A percentile compares a stretch with the other conserved stretches of the same genome.
Conservation (phyloP, 2,888 invertebrate species). For the Teleiodes luculella region DNA sequence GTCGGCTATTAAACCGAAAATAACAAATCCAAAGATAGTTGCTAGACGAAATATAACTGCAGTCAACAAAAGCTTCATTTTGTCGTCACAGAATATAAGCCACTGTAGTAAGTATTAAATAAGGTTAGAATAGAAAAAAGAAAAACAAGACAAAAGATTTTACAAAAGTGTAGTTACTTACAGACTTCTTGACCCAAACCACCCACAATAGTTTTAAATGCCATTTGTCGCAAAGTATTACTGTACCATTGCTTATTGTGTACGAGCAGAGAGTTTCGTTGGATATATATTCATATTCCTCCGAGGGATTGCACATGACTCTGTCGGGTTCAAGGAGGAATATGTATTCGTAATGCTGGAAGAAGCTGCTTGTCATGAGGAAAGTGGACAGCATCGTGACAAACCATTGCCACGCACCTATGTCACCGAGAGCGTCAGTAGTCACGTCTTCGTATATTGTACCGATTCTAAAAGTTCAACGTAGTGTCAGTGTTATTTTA, state of each 20-base stretch:
- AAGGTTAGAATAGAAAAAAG: neutral
- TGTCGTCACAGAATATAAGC: conserved; percentile 58
- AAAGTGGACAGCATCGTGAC: conserved; percentile 52
- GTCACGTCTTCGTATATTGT: conserved; percentile 68
- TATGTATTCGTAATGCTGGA: conserved; percentile 59
- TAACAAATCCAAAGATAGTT: conserved; percentile 57
- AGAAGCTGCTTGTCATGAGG: conserved; percentile 47
- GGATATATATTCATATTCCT: conserved; percentile 28
- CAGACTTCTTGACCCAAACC: conserved; percentile 59
- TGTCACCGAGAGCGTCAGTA: conserved; percentile 59
- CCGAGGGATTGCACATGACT: conserved; percentile 43
- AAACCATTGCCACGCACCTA: conserved; percentile 67
- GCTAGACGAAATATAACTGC: conserved; percentile 62
- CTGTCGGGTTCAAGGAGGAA: conserved; percentile 48
- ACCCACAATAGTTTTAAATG: conserved; percentile 54
- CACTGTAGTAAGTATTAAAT: conserved; percentile 39
- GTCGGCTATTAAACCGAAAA: conserved; percentile 60
- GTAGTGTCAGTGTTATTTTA: neutral
- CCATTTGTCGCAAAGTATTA: conserved; percentile 51
- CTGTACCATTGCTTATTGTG: conserved; percentile 39
- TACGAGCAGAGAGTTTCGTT: conserved; percentile 51
- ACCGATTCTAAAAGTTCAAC: conserved; percentile 54
- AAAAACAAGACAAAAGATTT: neutral
- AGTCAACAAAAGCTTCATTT: conserved; percentile 49
- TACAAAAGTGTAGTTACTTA: conserved; percentile 28